These are phyloP conservation scores for Bombus waltoni DNA, from an alignment of 1,140 invertebrate genomes.

Conservation along the genomic window DNA sequence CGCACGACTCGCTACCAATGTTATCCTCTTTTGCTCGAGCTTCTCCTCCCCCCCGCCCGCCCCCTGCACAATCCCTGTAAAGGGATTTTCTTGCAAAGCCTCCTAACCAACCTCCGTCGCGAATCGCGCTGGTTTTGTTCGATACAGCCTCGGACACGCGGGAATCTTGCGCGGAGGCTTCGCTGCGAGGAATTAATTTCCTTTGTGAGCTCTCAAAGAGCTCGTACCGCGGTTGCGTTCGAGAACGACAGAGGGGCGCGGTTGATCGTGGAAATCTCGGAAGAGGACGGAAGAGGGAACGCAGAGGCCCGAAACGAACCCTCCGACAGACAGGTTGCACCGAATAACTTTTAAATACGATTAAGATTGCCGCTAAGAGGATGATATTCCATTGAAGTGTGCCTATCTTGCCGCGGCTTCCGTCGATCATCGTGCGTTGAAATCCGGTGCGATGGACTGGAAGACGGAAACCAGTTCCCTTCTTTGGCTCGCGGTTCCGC, in stretches of 20 bases:
- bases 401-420: neutral
- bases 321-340: slow-evolving; percentile 1
- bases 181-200: slow-evolving; percentile 68
- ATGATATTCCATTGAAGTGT: slow-evolving; percentile 35
- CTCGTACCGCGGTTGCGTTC: slow-evolving; percentile 35
- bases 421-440: neutral
- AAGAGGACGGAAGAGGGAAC: neutral
- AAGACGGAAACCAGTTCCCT: neutral
- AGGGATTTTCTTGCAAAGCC: neutral
- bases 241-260: slow-evolving; percentile 48
- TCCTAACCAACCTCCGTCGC: slow-evolving; percentile 21
- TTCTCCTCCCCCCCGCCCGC: too few relatives aligned
- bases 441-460: slow-evolving; percentile 7
- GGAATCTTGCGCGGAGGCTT: slow-evolving; percentile 43
- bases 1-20: neutral
- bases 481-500: neutral
- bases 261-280: slow-evolving; percentile 50
- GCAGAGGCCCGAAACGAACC: neutral
- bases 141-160: slow-evolving; percentile 14
- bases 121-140: slow-evolving; percentile 40
- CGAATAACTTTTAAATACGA: slow-evolving; percentile 69
- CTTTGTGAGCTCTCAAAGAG: slow-evolving; percentile 69
- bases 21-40: neutral
- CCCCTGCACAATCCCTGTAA: neutral
- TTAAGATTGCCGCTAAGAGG: slow-evolving; percentile 69